Base-by-base conservation (phyloP, 2,888 invertebrate species). In the Acleris literana region DNA sequence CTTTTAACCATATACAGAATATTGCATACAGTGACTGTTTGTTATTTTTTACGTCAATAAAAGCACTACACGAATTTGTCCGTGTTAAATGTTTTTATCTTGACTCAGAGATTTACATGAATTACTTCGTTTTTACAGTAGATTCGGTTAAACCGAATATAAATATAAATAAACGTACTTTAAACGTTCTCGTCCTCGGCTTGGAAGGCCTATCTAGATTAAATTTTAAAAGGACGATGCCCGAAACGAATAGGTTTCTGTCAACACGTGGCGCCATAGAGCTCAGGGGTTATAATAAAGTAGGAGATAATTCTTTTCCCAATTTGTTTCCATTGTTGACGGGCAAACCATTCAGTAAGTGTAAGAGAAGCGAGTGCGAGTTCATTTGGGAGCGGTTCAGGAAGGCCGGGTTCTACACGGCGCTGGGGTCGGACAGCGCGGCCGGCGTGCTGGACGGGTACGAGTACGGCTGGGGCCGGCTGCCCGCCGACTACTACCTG, bases 231-330 rank as follows among this genome's bases (percentile, higher is more conserved):
- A 92, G 97, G 0, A 95, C 39, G 39, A 39, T 39, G 39, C 39
- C 39, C 39, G 39, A 39, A 13, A 39, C 39, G 39, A 6, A 13
- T 1, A 13, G 3, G 1, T 39, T 39, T 39, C 13, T 39, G 13
- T 39, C 39, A 39, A 39, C 9, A 39, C 11, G 39, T 13, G 39
- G 39, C 4, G 39, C 39, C 13, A 39, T 39, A 39, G 39, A 39
- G 39, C 39, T 95, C 78, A 94, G 29, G 16, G 55, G 97, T 4
- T 97, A 96, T 83, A 97, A 95, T 77, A 97, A 97, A 89, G 95
- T 97, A 2, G 97, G 94, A 0, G 97, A 97, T 83, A 97, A 97
- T 80, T 97, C 97, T 0, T 97, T 95, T 76, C 96, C 96, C 0
- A 97, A 97, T 81, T 79, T 97, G 33, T 93, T 96, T 16, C 95